Evolutionary conservation across 2,113 vertebrate species (phyloP), one percentile per base, ranked within the genome.

Genomic region (Istiophorus platypterus): DNA sequence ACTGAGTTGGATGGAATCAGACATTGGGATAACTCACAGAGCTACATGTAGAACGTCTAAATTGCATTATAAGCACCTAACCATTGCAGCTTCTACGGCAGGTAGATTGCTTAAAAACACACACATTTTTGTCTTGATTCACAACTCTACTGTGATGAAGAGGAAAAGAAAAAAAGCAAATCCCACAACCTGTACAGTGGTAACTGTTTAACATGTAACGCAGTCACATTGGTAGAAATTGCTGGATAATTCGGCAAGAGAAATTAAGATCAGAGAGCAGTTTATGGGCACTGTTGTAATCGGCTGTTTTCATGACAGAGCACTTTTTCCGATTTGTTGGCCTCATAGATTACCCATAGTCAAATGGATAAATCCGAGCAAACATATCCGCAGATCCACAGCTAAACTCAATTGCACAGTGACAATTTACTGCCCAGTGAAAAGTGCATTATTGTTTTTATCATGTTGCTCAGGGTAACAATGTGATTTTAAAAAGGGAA

Each of bases 401-500:
- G 84, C 80, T 82, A 80, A 84, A 95, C 93, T 94, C 95, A 94
- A 94, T 96, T 96, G 95, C 95, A 95, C 96, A 96, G 93, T 95
- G 95, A 97, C 96, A 95, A 96, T 96, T 97, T 95, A 96, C 96
- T 97, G 96, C 96, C 96, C 96, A 96, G 93, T 95, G 96, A 96
- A 96, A 97, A 97, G 97, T 98, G 97, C 96, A 97, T 97, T 97
- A 97, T 97, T 96, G 96, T 97, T 97, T 97, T 96, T 96, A 96
- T 96, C 89, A 91, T 97, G 96, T 97, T 97, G 96, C 97, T 98
- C 97, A 97, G 97, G 97, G 96, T 98, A 97, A 96, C 95, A 95
- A 96, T 95, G 95, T 95, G 96, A 95, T 96, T 95, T 95, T 94
- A 24, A 72, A 90, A 85, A 91, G 84, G 29, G 75, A 49, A 22